Percentiles rank a stretch among this genome's conserved stretches.
These are phyloP conservation scores for Pherbina coryleti DNA, from an alignment of 2,888 invertebrate species.

Conservation along the genomic window DNA sequence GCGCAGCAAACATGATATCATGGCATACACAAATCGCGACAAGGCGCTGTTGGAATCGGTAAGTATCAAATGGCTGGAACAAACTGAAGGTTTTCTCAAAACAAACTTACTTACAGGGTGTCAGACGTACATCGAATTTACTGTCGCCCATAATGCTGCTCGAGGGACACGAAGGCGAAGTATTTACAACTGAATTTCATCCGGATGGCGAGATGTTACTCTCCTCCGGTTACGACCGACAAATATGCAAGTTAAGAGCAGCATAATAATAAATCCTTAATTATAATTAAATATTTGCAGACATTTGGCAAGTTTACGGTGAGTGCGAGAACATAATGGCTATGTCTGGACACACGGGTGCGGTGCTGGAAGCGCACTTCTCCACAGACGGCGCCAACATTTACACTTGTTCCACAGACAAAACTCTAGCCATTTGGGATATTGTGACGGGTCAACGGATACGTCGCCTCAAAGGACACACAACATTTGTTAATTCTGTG, in stretches of 20 bases:
- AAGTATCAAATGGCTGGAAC: constrained; percentile 60
- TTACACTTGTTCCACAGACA: constrained; percentile 94
- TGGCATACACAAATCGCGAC: constrained; percentile 79
- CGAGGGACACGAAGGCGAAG: constrained; percentile 97
- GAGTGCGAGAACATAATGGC: constrained; percentile 97
- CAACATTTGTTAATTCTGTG: constrained; percentile 81
- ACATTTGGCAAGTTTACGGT: constrained; percentile 96
- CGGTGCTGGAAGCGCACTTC: constrained; percentile 93
- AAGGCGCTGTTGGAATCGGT: constrained; percentile 83
- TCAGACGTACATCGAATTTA: constrained; percentile 87
- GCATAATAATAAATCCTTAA: neutral
- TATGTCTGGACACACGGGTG: constrained; percentile 94
- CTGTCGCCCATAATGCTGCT: constrained; percentile 95
- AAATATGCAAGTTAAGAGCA: constrained; percentile 81
- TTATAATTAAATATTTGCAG: constrained; percentile 69
- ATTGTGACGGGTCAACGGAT: constrained; percentile 88
- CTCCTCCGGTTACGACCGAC: constrained; percentile 94
- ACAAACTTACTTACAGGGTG: constrained; percentile 69
- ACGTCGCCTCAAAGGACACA: constrained; percentile 89
- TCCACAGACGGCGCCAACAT: constrained; percentile 87
- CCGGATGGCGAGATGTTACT: constrained; percentile 96
- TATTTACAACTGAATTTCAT: constrained; percentile 93
- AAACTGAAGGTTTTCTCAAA: neutral
- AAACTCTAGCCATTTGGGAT: constrained; percentile 96
- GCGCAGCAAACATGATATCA: constrained; percentile 79